phyloP scores from a whole-genome alignment of 1,140 invertebrate genomes.

The Schlechtendalia chinensis region DNA sequence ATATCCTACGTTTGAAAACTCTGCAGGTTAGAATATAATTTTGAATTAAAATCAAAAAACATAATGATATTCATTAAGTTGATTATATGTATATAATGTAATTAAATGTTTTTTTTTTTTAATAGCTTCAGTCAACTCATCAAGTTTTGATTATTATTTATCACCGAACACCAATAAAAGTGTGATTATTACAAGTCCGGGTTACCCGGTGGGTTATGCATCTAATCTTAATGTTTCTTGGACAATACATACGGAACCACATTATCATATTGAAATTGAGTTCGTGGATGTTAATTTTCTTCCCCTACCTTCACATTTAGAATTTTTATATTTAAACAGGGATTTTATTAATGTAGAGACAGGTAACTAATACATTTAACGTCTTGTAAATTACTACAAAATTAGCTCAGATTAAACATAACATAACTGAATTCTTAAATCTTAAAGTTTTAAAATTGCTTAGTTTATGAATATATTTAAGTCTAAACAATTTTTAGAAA shows the following conservation, averaged over 20 bases:
- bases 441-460: no score
- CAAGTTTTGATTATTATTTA: slow-evolving; percentile 26
- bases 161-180: slow-evolving; percentile 51
- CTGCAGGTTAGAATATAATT: background rate
- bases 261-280: slow-evolving; percentile 62
- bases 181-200: slow-evolving; percentile 67
- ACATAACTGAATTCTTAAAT: no score
- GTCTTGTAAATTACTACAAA: no score
- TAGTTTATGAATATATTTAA: no score
- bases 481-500: no score
- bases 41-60: no score
- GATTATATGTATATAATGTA: background rate
- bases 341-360: background rate
- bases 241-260: slow-evolving; percentile 63
- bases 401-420: no score
- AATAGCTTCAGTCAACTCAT: background rate
- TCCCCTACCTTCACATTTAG: slow-evolving; percentile 54
- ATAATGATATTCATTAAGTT: no score
- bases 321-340: background rate
- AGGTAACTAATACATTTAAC: background rate
- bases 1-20: background rate
- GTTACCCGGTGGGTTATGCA: slow-evolving; percentile 73
- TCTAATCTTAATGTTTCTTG: slow-evolving; percentile 71
- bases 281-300: slow-evolving; percentile 64
- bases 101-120: background rate